Evolutionary conservation across 1,140 invertebrate species (phyloP), one percentile per base, ranked within the genome.

Genomic region (Apis dorsata): DNA sequence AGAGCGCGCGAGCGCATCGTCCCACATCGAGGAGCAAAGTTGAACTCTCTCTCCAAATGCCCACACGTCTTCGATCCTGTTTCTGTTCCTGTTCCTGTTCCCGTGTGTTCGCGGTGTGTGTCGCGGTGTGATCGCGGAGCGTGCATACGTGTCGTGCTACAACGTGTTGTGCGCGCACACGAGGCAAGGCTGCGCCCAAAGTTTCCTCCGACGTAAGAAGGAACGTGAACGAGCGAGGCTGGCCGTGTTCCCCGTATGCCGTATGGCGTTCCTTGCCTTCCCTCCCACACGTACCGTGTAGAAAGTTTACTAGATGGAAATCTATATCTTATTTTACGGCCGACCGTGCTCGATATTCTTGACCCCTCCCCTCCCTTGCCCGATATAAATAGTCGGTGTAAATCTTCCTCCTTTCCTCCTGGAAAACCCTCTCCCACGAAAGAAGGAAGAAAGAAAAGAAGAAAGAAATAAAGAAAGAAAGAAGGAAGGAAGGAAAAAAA

Each of bases 311-410:
- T 91, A 92, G 92, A 93, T 93, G 92, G 91, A 93, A 93, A 93
- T 93, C 92, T 93, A 92, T 92, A 93, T 93, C 91, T 92, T 92
- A 93, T 92, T 93, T 92, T 93, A 92, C 86, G 88, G 85, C 88
- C 86, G 79, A 12, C 79, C 88, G 89, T 88, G 85, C 88, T 90
- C 89, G 89, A 92, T 92, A 92, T 91, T 90, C 88, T 87, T 89
- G 86, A 90, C 85, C 89, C 78, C 85, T 44, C 7, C 65, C 81
- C 75, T 83, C 87, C 87, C 76, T 80, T 70, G 65, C 68, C 80
- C 81, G 90, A 90, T 91, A 91, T 83, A 90, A 91, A 90, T 85
- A 75, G 81, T 73, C 85, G 79, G 88, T 85, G 83, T 90, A 90
- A 90, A 91, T 90, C 90, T 90, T 85, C 82, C 69, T 65, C 62